Evolutionary conservation across 2,888 invertebrate genomes (phyloP).

Genomic region (Rhabditoides inermis): DNA sequence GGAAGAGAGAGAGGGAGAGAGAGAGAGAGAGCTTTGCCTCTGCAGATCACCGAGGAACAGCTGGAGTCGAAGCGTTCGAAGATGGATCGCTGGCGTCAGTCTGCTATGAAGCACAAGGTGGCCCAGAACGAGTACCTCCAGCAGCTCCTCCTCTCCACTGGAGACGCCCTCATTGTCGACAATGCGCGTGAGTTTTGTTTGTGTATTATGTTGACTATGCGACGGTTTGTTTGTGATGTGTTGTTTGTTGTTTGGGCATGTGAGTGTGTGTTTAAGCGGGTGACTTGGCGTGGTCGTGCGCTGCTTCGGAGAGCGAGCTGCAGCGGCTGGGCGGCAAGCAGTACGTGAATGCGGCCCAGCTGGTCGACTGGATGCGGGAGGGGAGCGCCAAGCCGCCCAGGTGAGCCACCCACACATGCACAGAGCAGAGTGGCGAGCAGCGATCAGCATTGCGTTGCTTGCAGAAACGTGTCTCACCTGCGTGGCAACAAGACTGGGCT

Average conservation of each 20-base stretch:
- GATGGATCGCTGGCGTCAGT: conserved; percentile 48
- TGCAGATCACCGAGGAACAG: conserved; percentile 3
- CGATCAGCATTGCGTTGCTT: conserved; percentile 5
- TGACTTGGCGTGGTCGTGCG: conserved; percentile 41
- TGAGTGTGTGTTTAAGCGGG: conserved; percentile 14
- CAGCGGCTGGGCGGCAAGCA: conserved; percentile 46
- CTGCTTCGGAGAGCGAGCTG: conserved; percentile 42
- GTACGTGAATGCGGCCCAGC: conserved; percentile 32
- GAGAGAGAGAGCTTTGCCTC: background rate
- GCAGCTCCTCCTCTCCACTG: conserved; percentile 47
- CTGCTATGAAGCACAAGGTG: conserved; percentile 51
- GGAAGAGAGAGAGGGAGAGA: background rate
- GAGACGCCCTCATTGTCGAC: conserved; percentile 46
- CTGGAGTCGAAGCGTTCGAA: conserved; percentile 33
- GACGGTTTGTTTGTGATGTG: no score
- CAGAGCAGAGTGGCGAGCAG: no score
- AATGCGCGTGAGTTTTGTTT: conserved; percentile 8
- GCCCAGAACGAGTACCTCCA: conserved; percentile 42
- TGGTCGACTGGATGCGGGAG: conserved; percentile 43
- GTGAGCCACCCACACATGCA: conserved; percentile 9
- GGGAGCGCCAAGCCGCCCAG: conserved; percentile 4
- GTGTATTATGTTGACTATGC: no score
- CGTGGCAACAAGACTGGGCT: conserved; percentile 46
- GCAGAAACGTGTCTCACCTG: conserved; percentile 26
- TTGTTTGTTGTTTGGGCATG: background rate